phyloP scores from a whole-genome alignment of 2,113 vertebrate genomes.

The Heliornis fulica region DNA sequence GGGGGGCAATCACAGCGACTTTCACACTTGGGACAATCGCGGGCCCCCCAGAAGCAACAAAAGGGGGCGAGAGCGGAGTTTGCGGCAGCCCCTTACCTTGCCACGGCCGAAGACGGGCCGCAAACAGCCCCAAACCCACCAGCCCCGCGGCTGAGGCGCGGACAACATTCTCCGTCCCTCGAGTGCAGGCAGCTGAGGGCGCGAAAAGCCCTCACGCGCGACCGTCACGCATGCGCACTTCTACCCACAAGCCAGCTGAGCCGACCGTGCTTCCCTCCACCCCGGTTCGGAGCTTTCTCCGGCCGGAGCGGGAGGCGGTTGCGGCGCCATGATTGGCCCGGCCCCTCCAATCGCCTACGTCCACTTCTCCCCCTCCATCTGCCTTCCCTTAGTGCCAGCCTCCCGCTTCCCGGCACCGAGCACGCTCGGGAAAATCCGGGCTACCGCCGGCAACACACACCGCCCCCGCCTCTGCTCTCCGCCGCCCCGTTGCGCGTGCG shows the following conservation, averaged over 20 bases:
- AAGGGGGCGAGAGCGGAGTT: too few relatives aligned
- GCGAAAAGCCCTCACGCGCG: rapidly evolving
- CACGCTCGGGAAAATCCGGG: background rate
- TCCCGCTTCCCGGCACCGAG: background rate
- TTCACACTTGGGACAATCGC: rapidly evolving
- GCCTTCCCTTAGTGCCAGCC: too few relatives aligned
- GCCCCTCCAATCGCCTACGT: background rate
- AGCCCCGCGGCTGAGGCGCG: background rate
- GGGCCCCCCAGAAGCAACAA: rapidly evolving
- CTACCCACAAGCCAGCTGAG: rapidly evolving
- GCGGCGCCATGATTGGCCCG: background rate
- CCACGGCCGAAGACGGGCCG: rapidly evolving
- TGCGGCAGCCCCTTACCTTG: background rate
- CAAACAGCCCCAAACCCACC: rapidly evolving
- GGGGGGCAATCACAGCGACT: rapidly evolving
- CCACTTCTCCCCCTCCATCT: too few relatives aligned
- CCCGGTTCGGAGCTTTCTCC: too few relatives aligned
- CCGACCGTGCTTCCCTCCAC: rapidly evolving
- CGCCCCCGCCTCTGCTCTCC: too few relatives aligned
- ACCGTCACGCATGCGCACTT: background rate
- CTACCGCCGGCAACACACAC: rapidly evolving
- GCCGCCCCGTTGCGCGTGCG: background rate
- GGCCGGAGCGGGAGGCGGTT: rapidly evolving
- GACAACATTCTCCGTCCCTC: rapidly evolving
- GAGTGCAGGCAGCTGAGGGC: rapidly evolving